Evolutionary conservation across 2,797 vertebrate species (phyloP).

Genomic region (Eulemur coronatus): DNA sequence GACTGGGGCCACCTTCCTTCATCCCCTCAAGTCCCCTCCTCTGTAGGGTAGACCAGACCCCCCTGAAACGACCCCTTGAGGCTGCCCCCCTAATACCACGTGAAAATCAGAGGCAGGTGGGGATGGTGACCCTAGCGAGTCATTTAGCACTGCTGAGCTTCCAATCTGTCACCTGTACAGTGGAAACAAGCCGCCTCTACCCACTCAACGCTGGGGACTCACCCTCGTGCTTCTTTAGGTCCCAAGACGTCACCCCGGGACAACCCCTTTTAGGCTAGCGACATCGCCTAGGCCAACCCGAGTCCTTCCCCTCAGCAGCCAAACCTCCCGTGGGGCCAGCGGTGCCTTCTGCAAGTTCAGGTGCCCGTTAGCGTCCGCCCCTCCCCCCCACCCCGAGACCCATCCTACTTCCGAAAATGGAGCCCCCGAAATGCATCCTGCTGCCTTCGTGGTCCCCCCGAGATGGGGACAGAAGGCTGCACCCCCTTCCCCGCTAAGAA

Average conservation of each 20-base stretch:
- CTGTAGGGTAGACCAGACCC: neutral
- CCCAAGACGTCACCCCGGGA: neutral
- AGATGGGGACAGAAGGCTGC: conserved; percentile 85
- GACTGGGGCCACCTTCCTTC: neutral
- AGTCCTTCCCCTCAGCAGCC: neutral
- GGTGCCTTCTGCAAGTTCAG: too few species aligned
- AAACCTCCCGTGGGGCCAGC: neutral
- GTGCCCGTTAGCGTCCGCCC: fast-evolving
- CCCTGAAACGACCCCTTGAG: neutral
- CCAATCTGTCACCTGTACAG: neutral
- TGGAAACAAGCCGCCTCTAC: neutral
- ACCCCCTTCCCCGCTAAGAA: conserved; percentile 83
- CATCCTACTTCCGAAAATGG: conserved; percentile 83
- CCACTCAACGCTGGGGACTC: neutral
- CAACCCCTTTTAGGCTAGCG: neutral
- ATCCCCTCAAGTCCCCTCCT: neutral
- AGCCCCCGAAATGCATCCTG: conserved; percentile 83
- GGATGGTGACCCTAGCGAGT: neutral
- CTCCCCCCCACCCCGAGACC: neutral
- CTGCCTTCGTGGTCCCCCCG: conserved; percentile 80
- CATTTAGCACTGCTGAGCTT: neutral
- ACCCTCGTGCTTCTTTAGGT: neutral
- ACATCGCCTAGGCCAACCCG: neutral
- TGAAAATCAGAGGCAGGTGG: neutral
- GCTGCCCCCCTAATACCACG: neutral